Evolutionary conservation across 92 coral and sea anemone species (phyloP).

Genomic region (Porites divaricata): DNA sequence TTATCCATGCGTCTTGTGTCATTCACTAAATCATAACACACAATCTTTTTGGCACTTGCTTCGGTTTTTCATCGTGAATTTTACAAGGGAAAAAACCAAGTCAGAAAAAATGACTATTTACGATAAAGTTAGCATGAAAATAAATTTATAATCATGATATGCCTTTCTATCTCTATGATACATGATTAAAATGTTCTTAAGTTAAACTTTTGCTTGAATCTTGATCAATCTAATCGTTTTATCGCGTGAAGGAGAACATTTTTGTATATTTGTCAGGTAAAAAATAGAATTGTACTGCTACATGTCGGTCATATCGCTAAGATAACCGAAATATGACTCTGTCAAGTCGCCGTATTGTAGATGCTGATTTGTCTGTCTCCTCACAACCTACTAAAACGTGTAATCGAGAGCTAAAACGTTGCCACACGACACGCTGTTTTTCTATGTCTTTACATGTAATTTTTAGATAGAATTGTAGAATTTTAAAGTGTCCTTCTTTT

Average conservation of each 20-base stretch:
- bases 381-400: neutral
- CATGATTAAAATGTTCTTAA: constrained; percentile 3
- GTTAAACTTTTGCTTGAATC: constrained; percentile 23
- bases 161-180: neutral
- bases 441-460: neutral
- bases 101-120: neutral
- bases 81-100: neutral
- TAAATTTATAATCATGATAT: neutral
- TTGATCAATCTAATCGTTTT: constrained; percentile 41
- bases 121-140: neutral
- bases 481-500: neutral
- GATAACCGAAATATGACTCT: constrained; percentile 34
- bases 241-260: constrained; percentile 23
- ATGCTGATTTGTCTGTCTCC: neutral
- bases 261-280: constrained; percentile 29
- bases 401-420: neutral
- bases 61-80: no score
- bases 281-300: constrained; percentile 16
- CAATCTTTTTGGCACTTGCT: neutral
- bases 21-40: neutral
- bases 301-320: constrained; percentile 7
- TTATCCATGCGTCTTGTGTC: constrained; percentile 16
- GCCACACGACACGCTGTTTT: neutral
- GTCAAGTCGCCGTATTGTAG: neutral
- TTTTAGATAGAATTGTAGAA: neutral